Evolutionary conservation across 2,797 vertebrate genomes (phyloP), one percentile per base, ranked within the genome.

Genomic region (Hafferia zeledoni): DNA sequence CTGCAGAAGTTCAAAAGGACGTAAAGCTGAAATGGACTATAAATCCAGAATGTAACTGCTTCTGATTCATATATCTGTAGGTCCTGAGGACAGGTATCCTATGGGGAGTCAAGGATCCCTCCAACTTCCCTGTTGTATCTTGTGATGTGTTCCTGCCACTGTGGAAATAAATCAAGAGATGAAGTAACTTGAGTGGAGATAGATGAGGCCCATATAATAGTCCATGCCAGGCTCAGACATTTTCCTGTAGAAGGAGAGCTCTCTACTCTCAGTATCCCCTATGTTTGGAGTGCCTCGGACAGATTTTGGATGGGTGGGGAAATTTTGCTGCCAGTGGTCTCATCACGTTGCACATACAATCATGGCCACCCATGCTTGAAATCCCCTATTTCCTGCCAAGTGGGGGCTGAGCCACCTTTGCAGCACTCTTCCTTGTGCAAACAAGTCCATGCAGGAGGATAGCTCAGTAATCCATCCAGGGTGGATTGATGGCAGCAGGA

Each of bases 401-500:
- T 1, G 4, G 27, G 35, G 20, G 3, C 5, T n/a, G 35, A 90
- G 30, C 49, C n/a, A 17, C 49, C 23, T 44, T 39, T 67, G 24
- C 20, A 35, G 18, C 31, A 12, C 3, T 23, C 10, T 15, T 44
- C 11, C 5, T 41, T 56, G 28, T 37, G 72, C 76, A 53, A 37
- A 19, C 10, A 28, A 9, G 65, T 24, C 16, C 1, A 28, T 44
- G 44, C 28, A 49, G 68, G 47, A 83, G 74, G 37, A 27, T 35
- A 31, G 39, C 31, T 33, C 53, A 8, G 11, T 24, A n/a, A 47
- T 23, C 19, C n/a, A 37, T 59, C 43, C 10, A 2, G 27, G 30
- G 6, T 0, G 0, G 18, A 23, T 47, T 10, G 5, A 20, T 49
- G 20, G 28, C 33, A 33, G 10, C 0, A 1, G 50, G 27, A 79